These are phyloP conservation scores for Vulpes vulpes DNA, from an alignment of 2,113 vertebrate genomes.

Conservation along the genomic window DNA sequence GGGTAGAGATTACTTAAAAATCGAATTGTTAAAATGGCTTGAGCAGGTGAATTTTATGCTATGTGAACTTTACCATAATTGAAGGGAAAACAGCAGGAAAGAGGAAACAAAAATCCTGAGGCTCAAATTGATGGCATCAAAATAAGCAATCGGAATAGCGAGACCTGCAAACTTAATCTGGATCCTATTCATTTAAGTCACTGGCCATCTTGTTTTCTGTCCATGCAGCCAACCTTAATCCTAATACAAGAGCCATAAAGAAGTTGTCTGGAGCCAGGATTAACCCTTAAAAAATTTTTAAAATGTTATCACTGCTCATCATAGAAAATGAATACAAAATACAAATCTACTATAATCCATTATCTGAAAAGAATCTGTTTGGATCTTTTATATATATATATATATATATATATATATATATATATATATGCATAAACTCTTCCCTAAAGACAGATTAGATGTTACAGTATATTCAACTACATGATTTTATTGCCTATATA, in stretches of 20 bases:
- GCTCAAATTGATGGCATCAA: neutral
- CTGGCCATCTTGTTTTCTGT: neutral
- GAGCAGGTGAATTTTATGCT: neutral
- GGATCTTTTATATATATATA: neutral
- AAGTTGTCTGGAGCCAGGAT: neutral
- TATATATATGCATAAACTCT: neutral
- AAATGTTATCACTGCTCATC: neutral
- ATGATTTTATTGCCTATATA: neutral
- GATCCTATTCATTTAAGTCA: neutral
- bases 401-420: neutral
- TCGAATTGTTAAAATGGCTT: neutral
- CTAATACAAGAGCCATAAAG: neutral
- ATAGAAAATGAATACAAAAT: neutral
- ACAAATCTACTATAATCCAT: neutral
- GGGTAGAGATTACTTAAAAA: neutral
- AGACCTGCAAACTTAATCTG: neutral
- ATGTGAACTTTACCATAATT: neutral
- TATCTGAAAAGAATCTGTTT: neutral
- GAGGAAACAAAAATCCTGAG: neutral
- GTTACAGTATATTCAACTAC: neutral
- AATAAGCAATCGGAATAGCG: neutral
- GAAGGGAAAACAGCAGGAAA: neutral
- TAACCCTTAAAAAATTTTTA: neutral
- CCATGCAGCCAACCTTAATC: neutral
- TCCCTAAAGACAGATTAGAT: neutral